Percentiles rank a stretch among this genome's conserved stretches.
phyloP scores from a whole-genome alignment of 2,888 invertebrate genomes.

The Ophion costatus region DNA sequence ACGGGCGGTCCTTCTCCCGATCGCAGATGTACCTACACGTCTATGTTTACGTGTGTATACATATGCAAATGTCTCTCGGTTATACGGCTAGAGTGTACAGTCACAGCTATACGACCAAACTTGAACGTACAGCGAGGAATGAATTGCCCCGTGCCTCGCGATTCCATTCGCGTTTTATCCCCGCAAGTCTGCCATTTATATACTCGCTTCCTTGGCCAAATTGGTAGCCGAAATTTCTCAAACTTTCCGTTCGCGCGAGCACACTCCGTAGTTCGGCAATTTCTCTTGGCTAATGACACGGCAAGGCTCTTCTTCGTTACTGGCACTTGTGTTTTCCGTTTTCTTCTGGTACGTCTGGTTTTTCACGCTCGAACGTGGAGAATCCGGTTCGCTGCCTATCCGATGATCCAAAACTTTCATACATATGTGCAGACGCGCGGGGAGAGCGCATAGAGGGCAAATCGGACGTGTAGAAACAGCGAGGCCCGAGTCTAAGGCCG shows the following conservation, averaged over 20 bases:
- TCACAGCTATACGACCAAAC: neutral
- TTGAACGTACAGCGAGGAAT: neutral
- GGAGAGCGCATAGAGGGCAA: no score
- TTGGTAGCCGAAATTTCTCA: neutral
- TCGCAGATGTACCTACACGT: conserved; percentile 9
- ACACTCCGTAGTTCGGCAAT: neutral
- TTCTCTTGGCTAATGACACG: neutral
- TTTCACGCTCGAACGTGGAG: no score
- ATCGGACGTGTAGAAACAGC: neutral
- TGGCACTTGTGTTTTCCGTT: no score
- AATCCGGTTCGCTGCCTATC: no score
- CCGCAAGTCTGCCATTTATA: neutral
- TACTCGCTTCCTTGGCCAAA: neutral
- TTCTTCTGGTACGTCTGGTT: no score
- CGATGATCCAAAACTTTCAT: no score
- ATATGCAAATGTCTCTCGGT: neutral
- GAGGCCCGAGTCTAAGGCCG: neutral
- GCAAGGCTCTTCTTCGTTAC: no score
- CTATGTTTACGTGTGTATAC: neutral
- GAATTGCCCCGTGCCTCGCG: neutral
- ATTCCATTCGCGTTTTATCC: neutral
- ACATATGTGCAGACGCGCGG: no score
- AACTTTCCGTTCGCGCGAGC: neutral
- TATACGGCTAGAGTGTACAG: neutral
- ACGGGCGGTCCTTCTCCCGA: conserved; percentile 50